Conservation (phyloP, 2,113 vertebrate species). For the Corydoras sp. region DNA sequence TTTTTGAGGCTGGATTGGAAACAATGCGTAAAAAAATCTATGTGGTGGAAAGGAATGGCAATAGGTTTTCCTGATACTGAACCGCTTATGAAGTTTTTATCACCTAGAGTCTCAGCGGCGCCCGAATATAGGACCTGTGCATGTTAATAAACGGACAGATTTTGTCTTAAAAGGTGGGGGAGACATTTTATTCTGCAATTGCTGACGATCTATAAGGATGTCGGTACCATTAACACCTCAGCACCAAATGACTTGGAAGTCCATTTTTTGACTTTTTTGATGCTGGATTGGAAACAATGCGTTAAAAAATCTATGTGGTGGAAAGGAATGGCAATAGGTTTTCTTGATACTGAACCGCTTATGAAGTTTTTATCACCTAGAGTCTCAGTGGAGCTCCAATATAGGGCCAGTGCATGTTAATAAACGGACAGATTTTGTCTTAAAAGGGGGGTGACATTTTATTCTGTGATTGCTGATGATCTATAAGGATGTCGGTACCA, state of each 20-base stretch:
- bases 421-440: no score
- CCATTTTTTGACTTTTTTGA: constrained; percentile 1
- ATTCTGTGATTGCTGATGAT: no score
- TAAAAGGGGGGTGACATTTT: no score
- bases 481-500: not conserved
- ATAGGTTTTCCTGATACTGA: not conserved
- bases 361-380: not conserved
- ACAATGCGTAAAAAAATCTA: not conserved
- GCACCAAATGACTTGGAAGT: constrained; percentile 1
- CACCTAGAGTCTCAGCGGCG: no score
- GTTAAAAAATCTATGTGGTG: constrained; percentile 4
- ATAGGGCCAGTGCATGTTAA: no score
- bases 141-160: not conserved
- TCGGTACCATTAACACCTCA: no score
- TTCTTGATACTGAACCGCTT: not conserved
- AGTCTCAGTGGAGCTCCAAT: no score
- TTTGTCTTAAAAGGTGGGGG: no score
- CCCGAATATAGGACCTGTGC: no score
- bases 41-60: constrained; percentile 18
- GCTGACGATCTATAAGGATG: no score
- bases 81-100: not conserved
- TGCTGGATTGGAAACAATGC: not conserved
- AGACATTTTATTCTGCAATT: no score
- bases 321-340: constrained; percentile 13
- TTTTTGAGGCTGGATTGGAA: constrained; percentile 1